phyloP scores from a whole-genome alignment of 2,113 vertebrate genomes.

The Callithrix jacchus region DNA sequence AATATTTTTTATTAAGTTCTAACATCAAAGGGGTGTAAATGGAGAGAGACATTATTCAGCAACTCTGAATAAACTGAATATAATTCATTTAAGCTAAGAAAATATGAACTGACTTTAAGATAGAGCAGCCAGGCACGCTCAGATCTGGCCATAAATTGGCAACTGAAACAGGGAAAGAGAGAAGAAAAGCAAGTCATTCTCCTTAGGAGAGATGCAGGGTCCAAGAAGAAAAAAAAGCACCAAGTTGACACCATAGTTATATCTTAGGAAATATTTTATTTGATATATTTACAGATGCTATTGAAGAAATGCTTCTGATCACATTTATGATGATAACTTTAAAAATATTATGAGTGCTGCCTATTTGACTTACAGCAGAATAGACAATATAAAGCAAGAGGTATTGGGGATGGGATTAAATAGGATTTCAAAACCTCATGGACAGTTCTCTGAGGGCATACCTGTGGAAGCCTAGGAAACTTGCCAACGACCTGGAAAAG shows the following conservation, averaged over 20 bases:
- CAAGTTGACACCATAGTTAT: background rate
- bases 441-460: background rate
- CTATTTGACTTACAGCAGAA: background rate
- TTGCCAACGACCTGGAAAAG: background rate
- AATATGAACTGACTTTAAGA: background rate
- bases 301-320: background rate
- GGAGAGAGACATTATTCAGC: background rate
- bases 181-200: background rate
- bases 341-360: background rate
- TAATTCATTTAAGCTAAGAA: constrained; percentile 48
- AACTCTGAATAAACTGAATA: background rate
- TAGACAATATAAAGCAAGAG: constrained; percentile 8
- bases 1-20: constrained; percentile 23
- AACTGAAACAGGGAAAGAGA: background rate
- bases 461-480: background rate
- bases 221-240: background rate
- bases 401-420: background rate
- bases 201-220: background rate
- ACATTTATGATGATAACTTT: background rate
- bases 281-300: background rate
- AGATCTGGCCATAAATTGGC: background rate
- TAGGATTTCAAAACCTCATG: background rate
- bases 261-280: background rate
- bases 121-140: background rate
- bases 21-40: background rate